Percentiles rank a stretch among this genome's conserved stretches.
Conservation (phyloP, 23 tunicate genomes). For the Styela clava region DNA sequence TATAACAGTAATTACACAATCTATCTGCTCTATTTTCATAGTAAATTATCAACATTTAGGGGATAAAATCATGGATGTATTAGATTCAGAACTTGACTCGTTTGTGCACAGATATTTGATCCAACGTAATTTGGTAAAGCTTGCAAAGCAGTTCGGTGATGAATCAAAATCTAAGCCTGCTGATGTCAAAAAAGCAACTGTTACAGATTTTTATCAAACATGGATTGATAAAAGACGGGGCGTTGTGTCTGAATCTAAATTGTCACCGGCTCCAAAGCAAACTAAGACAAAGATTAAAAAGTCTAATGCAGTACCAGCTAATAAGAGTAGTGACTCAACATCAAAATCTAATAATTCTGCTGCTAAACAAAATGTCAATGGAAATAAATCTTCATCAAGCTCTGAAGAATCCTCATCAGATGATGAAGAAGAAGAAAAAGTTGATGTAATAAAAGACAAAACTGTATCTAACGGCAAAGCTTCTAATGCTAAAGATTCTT, state of each 20-base stretch:
- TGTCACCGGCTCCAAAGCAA: neutral
- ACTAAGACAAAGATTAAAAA: too few species aligned
- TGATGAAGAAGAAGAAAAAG: neutral
- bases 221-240: constrained; percentile 22
- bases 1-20: too few species aligned
- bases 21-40: too few species aligned
- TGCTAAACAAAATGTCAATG: neutral
- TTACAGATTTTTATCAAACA: constrained; percentile 39
- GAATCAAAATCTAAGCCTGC: neutral
- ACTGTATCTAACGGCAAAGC: too few species aligned
- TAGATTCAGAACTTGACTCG: constrained; percentile 20
- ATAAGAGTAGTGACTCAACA: too few species aligned
- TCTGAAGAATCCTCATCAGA: neutral
- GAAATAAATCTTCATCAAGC: neutral
- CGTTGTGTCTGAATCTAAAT: neutral
- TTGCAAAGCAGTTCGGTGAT: constrained; percentile 39
- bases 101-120: constrained; percentile 48
- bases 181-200: constrained; percentile 41
- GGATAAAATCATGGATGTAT: neutral
- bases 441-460: too few species aligned
- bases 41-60: too few species aligned
- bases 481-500: too few species aligned
- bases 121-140: constrained; percentile 46
- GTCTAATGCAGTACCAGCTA: too few species aligned
- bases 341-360: too few species aligned